These are phyloP conservation scores for Scaptomyza tumidula DNA, from an alignment of 2,888 invertebrate genomes.

Conservation along the genomic window DNA sequence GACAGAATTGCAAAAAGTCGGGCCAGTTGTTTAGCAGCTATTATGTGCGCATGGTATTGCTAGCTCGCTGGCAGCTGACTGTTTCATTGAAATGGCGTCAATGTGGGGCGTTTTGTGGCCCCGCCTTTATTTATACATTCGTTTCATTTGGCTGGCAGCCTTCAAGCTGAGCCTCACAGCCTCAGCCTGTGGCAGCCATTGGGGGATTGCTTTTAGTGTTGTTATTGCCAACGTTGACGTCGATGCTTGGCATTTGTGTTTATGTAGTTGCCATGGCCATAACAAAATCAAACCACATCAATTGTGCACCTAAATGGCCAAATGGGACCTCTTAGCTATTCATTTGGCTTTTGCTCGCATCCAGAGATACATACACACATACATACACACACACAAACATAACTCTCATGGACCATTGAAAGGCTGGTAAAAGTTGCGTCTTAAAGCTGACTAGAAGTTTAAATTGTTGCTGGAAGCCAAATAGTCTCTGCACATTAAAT, in stretches of 20 bases:
- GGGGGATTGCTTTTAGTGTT: conserved; percentile 62
- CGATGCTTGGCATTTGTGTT: conserved; percentile 64
- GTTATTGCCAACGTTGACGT: conserved; percentile 41
- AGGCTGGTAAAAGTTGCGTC: background rate
- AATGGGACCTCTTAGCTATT: conserved; percentile 80
- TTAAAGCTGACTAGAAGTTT: conserved; percentile 17
- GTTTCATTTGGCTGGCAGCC: conserved; percentile 49
- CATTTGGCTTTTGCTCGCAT: conserved; percentile 58
- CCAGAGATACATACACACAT: conserved; percentile 9
- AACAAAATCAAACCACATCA: conserved; percentile 81
- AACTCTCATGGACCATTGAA: background rate
- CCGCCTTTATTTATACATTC: conserved; percentile 70
- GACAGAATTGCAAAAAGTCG: conserved; percentile 10
- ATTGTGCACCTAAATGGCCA: conserved; percentile 80
- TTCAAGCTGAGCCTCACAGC: conserved; percentile 24
- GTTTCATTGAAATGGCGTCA: conserved; percentile 34
- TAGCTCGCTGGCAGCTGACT: conserved; percentile 2
- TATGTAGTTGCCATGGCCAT: conserved; percentile 73
- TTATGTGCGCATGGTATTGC: conserved; percentile 75
- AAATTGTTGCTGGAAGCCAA: conserved; percentile 48
- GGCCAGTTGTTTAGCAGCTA: conserved; percentile 76
- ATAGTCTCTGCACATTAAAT: conserved; percentile 36
- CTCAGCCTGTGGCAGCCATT: conserved; percentile 38
- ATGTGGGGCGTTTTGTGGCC: conserved; percentile 40
- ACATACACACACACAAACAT: background rate